Conservation (phyloP, 2,888 invertebrate species). For the Apocheima hispidaria region DNA sequence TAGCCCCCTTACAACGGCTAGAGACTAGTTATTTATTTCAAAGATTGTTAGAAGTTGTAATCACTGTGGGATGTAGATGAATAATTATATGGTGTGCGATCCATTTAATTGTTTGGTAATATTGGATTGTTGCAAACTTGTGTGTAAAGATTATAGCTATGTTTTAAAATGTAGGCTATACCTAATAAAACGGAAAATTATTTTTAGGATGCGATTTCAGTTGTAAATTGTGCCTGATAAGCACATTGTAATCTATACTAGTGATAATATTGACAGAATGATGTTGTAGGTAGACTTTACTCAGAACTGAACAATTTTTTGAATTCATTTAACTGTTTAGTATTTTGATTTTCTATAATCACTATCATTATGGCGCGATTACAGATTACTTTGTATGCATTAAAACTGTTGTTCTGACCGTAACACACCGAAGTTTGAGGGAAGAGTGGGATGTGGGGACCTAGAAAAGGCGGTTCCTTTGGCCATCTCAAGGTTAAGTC, state of each 20-base stretch:
- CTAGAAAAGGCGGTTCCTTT: no score
- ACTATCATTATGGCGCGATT: not conserved
- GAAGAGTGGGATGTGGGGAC: no score
- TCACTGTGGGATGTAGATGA: constrained; percentile 3
- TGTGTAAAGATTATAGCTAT: constrained; percentile 1
- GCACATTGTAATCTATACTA: constrained; percentile 1
- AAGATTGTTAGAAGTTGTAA: constrained; percentile 7
- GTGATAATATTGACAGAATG: constrained; percentile 3
- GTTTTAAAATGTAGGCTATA: not conserved
- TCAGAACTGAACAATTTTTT: not conserved
- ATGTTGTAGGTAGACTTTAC: not conserved
- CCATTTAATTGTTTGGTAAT: constrained; percentile 11
- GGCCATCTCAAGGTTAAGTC: no score
- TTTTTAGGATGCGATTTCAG: not conserved
- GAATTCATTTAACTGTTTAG: not conserved
- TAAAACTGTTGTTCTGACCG: no score
- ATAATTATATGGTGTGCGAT: constrained; percentile 3
- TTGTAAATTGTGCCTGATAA: constrained; percentile 1
- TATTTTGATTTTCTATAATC: not conserved
- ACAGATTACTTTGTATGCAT: no score
- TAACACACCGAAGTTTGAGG: no score
- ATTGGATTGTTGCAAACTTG: constrained; percentile 24
- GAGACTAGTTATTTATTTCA: constrained; percentile 9
- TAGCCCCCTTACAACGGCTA: constrained; percentile 13
- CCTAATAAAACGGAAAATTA: not conserved